Percentiles rank a stretch among this genome's conserved stretches.
Evolutionary conservation across 2,888 invertebrate genomes (phyloP).

Genomic region (Petrolisthes manimaculis): DNA sequence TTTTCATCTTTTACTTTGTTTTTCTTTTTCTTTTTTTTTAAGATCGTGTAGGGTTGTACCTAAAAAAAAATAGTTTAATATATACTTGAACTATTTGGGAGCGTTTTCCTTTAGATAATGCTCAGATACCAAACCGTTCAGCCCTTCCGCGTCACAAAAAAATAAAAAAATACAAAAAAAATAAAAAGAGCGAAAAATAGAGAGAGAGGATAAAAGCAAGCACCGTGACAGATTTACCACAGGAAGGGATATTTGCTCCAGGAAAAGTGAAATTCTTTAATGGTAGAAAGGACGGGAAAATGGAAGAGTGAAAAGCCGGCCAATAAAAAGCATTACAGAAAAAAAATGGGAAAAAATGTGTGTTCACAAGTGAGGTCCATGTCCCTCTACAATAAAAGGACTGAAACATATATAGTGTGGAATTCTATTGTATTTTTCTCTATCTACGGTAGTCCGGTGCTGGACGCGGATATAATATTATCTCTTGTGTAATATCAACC

Average conservation of each 20-base stretch:
- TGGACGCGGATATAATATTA: no score
- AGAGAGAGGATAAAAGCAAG: not conserved
- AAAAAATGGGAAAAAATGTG: not conserved
- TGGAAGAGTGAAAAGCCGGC: not conserved
- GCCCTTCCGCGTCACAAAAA: not conserved
- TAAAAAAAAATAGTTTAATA: no score
- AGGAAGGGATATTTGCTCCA: not conserved
- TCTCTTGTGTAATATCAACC: no score
- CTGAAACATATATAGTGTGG: conserved; percentile 3
- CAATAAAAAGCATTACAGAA: not conserved
- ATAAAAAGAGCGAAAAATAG: conserved; percentile 5
- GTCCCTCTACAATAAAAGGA: conserved; percentile 8
- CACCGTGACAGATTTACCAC: not conserved
- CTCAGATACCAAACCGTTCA: no score
- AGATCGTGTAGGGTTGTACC: not conserved
- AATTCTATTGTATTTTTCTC: no score
- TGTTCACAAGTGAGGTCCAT: no score
- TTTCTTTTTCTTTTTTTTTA: not conserved
- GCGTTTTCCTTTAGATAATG: no score
- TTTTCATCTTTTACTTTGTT: not conserved
- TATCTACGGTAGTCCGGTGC: no score
- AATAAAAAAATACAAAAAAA: not conserved
- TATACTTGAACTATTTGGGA: no score
- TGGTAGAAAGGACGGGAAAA: not conserved
- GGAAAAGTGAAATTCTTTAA: not conserved